Evolutionary conservation across 2,888 invertebrate species (phyloP), one percentile per base, ranked within the genome.

Genomic region (Hypomecis punctinalis): DNA sequence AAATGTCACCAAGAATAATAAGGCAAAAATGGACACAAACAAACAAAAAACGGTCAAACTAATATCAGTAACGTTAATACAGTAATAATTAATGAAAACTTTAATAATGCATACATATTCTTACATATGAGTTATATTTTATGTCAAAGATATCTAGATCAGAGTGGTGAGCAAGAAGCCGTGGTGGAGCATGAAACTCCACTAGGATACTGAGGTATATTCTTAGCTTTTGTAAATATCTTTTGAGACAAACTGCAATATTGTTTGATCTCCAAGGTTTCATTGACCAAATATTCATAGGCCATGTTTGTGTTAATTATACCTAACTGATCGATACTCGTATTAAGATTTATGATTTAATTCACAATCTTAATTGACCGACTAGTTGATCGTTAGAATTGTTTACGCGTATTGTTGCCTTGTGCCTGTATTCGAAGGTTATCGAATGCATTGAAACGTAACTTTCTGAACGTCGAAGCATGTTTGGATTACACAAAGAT

Each of bases 331-430:
- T 23, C 57, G 47, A 43, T 5, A 52, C 9, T 33, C 56, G 6
- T 45, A 68, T 61, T 43, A 51, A 54, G 59, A 66, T 66, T 64
- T 64, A 69, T 57, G 58, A 62, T 60, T 58, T 36, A 63, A 63
- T 56, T 59, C 49, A 52, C 45, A 43, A 54, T 68, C 35, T 49
- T 69, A 66, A 66, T 69, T 66, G 69, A 59, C 59, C 35, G 52
- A 55, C 53, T 42, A 66, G 64, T 62, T 64, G 69, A 59, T 63
- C 42, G 40, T 60, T 61, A 43, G 57, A 61, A 61, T 56, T 56
- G 47, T 64, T 64, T 56, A 60, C 55, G 55, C 39, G 36, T 35
- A 45, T 63, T 59, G 54, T 61, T 65, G 57, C 61, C 59, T 64
- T 56, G 63, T 54, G 40, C 51, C 36, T 42, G n/a, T 56, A 53